Conservation (phyloP, 2,113 vertebrate species). For the Dipodomys stephensi region DNA sequence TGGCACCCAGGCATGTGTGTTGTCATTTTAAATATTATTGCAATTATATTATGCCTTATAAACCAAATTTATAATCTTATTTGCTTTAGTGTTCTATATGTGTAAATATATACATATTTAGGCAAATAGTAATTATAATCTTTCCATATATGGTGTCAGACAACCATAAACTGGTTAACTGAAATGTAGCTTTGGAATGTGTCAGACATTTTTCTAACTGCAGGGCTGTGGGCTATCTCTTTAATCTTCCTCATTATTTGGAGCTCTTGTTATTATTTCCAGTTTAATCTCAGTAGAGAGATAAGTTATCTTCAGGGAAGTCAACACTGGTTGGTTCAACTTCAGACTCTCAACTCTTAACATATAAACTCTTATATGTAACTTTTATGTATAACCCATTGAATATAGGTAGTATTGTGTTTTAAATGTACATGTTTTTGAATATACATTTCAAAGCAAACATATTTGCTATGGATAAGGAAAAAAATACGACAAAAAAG, state of each 20-base stretch:
- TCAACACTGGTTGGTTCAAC: background rate
- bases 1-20: too few species aligned
- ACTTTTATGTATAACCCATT: background rate
- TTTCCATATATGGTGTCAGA: background rate
- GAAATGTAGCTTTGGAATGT: background rate
- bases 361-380: too few species aligned
- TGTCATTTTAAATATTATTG: conserved; percentile 19
- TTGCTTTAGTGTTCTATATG: background rate
- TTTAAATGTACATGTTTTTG: background rate
- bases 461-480: background rate
- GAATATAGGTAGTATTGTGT: background rate
- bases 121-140: background rate
- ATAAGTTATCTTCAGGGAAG: background rate
- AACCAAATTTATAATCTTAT: background rate
- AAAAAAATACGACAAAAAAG: background rate
- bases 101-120: background rate
- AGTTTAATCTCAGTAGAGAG: conserved; percentile 11
- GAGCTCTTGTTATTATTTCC: background rate
- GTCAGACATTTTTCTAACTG: background rate
- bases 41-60: background rate
- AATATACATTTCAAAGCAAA: background rate
- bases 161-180: background rate
- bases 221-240: background rate
- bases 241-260: background rate
- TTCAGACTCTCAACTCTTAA: background rate